Evolutionary conservation across 2,888 invertebrate genomes (phyloP).

Genomic region (Germaria angustata): DNA sequence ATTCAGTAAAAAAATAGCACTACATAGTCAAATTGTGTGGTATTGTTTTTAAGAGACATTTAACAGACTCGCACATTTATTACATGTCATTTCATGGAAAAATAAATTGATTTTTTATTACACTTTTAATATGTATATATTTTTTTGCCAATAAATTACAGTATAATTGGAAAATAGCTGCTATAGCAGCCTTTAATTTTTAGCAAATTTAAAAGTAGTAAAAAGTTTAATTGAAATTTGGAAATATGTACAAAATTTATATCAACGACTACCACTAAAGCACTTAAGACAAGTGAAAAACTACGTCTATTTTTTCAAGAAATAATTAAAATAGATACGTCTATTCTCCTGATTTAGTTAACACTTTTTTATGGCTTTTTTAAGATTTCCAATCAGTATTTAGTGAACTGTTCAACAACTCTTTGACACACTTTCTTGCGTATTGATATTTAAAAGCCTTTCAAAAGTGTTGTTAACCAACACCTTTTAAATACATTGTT

Average conservation of each 20-base stretch:
- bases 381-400: too few species aligned
- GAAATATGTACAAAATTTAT: too few species aligned
- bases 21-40: conserved; percentile 57
- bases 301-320: too few species aligned
- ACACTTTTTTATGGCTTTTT: too few species aligned
- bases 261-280: too few species aligned
- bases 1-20: background rate
- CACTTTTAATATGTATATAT: conserved; percentile 1
- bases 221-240: background rate
- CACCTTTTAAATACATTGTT: background rate
- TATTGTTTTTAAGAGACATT: conserved; percentile 50
- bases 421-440: too few species aligned
- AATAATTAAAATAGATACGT: too few species aligned
- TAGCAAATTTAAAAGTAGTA: background rate
- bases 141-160: background rate
- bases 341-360: too few species aligned
- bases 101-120: conserved; percentile 33
- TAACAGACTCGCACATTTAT: background rate
- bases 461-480: background rate
- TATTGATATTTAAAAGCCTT: too few species aligned
- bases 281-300: too few species aligned
- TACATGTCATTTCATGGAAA: background rate
- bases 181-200: background rate
- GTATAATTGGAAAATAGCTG: conserved; percentile 8
- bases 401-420: too few species aligned